Percentiles rank a stretch among this genome's conserved stretches.
Evolutionary conservation across 2,113 vertebrate species (phyloP).

Genomic region (Trematocara unimaculatum): DNA sequence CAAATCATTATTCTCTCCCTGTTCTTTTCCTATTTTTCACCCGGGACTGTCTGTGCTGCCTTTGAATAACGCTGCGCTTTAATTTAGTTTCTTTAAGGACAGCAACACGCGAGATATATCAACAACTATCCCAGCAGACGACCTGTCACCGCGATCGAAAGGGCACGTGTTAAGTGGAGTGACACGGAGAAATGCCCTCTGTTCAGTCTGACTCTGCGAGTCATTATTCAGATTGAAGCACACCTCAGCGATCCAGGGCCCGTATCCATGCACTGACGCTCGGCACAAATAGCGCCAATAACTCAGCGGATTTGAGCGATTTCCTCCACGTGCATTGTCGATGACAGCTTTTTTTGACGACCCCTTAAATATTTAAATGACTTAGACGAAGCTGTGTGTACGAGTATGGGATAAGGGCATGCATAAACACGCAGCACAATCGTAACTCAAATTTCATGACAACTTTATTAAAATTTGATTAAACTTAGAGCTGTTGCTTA

Average conservation of each 20-base stretch:
- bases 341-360: conserved; percentile 43
- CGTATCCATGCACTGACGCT: conserved; percentile 11
- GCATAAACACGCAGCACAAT: conserved; percentile 1
- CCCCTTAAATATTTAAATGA: conserved; percentile 29
- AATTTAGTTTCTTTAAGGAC: not conserved
- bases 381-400: not conserved
- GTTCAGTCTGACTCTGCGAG: conserved; percentile 29
- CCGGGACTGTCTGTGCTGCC: not conserved
- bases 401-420: not conserved
- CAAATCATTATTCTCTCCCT: not conserved
- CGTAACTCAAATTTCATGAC: not conserved
- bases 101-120: not conserved
- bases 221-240: conserved; percentile 56
- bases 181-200: conserved; percentile 24
- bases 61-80: not conserved
- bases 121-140: not conserved
- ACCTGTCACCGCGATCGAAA: conserved; percentile 14
- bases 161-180: conserved; percentile 34
- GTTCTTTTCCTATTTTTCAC: not conserved
- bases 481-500: not conserved
- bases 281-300: conserved; percentile 33
- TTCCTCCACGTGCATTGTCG: not conserved
- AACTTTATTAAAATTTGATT: conserved; percentile 9
- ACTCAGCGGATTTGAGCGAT: conserved; percentile 26
- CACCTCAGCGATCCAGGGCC: conserved; percentile 36